Conservation (phyloP, 1,140 invertebrate genomes). For the Adoxophyes honmai region DNA sequence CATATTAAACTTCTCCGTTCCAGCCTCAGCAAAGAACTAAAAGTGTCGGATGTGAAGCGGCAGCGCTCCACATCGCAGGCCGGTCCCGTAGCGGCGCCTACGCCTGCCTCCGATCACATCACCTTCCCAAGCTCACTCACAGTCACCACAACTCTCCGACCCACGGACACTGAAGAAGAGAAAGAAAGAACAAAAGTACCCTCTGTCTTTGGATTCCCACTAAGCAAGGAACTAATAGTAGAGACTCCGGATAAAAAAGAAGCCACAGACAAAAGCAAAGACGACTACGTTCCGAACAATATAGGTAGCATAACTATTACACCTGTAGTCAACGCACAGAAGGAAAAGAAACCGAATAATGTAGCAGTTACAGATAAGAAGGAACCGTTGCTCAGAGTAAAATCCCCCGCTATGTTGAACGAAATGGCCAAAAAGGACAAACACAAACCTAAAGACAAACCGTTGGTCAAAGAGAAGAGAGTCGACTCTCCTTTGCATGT, state of each 20-base stretch:
- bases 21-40: conserved; percentile 63
- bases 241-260: conserved; percentile 54
- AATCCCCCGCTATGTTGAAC: conserved; percentile 58
- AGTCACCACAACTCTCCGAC: conserved; percentile 53
- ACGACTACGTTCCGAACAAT: conserved; percentile 53
- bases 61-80: conserved; percentile 41
- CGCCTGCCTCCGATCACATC: conserved; percentile 42
- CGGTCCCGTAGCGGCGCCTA: neutral
- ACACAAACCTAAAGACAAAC: conserved; percentile 26
- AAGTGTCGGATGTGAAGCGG: conserved; percentile 51
- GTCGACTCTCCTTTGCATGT: conserved; percentile 46
- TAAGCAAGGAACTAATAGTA: conserved; percentile 47
- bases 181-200: conserved; percentile 36
- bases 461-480: conserved; percentile 33
- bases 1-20: conserved; percentile 26
- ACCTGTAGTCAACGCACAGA: conserved; percentile 35
- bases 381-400: conserved; percentile 51
- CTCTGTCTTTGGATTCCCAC: conserved; percentile 34
- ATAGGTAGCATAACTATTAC: conserved; percentile 71
- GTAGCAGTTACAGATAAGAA: conserved; percentile 34
- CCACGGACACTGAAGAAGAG: conserved; percentile 23
- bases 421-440: conserved; percentile 61
- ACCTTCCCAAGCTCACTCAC: conserved; percentile 64
- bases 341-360: conserved; percentile 27
- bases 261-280: conserved; percentile 35